Percentiles rank a stretch among this genome's conserved stretches.
phyloP scores from a whole-genome alignment of 2,888 invertebrate species.

The Polyommatus iphigenia region DNA sequence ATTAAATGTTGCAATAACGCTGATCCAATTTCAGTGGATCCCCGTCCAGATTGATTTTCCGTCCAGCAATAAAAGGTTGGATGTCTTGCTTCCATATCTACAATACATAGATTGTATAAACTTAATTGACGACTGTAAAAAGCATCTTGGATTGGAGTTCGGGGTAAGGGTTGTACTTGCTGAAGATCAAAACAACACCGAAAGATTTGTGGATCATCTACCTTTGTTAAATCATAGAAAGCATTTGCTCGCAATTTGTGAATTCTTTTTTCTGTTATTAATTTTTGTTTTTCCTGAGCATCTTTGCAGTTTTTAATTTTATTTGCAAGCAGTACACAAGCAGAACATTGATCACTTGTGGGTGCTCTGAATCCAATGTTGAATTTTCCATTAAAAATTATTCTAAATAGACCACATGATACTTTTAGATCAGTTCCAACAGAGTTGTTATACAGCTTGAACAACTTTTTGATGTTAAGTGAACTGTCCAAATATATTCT shows the following conservation, averaged over 20 bases:
- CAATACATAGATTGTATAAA: constrained; percentile 43
- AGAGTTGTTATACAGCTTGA: constrained; percentile 31
- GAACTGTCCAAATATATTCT: constrained; percentile 29
- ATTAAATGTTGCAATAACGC: constrained; percentile 38
- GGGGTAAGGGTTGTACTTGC: no score
- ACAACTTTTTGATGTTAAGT: constrained; percentile 30
- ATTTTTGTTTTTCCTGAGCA: no score
- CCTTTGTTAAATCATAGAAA: no score
- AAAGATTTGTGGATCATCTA: no score
- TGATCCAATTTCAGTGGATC: constrained; percentile 43
- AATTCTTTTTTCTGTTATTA: no score
- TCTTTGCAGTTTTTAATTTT: no score
- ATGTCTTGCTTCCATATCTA: constrained; percentile 39
- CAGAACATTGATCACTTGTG: constrained; percentile 23
- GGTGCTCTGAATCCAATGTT: constrained; percentile 27
- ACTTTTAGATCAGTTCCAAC: constrained; percentile 29
- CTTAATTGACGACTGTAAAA: constrained; percentile 44
- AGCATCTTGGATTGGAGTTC: constrained; percentile 43
- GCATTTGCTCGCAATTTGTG: no score
- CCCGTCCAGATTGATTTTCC: constrained; percentile 44
- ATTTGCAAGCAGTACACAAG: no score
- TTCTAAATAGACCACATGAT: constrained; percentile 30
- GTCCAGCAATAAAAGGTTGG: constrained; percentile 46
- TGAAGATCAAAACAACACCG: no score
- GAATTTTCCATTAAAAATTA: constrained; percentile 28